phyloP scores from a whole-genome alignment of 2,888 invertebrate species.

The Drosophila merina region DNA sequence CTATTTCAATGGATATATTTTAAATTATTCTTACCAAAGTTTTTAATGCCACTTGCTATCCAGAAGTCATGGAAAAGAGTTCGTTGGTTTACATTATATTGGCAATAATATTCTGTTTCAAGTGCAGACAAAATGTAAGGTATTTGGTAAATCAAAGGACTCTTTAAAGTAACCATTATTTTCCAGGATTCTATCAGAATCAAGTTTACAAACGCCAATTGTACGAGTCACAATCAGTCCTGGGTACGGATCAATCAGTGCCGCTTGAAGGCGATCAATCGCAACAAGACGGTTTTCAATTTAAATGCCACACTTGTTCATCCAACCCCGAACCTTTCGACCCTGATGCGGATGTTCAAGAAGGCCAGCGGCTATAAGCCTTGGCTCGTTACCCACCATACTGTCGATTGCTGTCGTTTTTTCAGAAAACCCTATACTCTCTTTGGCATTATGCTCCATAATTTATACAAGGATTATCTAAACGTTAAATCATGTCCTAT shows the following conservation, averaged over 20 bases:
- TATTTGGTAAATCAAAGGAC: not conserved
- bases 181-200: constrained; percentile 34
- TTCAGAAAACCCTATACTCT: constrained; percentile 23
- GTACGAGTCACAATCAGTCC: constrained; percentile 41
- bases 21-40: not conserved
- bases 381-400: constrained; percentile 25
- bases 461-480: constrained; percentile 19
- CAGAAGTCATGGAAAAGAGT: constrained; percentile 1
- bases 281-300: constrained; percentile 36
- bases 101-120: not conserved
- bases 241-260: constrained; percentile 45
- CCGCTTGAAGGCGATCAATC: constrained; percentile 47
- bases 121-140: constrained; percentile 1
- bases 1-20: not conserved
- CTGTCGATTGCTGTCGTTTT: constrained; percentile 40
- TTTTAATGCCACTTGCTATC: not conserved
- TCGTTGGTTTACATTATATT: not conserved
- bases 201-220: constrained; percentile 46
- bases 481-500: constrained; percentile 49
- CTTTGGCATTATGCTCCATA: constrained; percentile 22
- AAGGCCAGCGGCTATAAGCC: constrained; percentile 54
- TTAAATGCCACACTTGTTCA: constrained; percentile 29
- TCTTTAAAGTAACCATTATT: not conserved
- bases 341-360: constrained; percentile 14
- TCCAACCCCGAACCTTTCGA: constrained; percentile 18